A percentile compares a stretch with the other conserved stretches of the same genome.
These are phyloP conservation scores for Zelleria hepariella DNA, from an alignment of 2,888 invertebrate species.

Conservation along the genomic window DNA sequence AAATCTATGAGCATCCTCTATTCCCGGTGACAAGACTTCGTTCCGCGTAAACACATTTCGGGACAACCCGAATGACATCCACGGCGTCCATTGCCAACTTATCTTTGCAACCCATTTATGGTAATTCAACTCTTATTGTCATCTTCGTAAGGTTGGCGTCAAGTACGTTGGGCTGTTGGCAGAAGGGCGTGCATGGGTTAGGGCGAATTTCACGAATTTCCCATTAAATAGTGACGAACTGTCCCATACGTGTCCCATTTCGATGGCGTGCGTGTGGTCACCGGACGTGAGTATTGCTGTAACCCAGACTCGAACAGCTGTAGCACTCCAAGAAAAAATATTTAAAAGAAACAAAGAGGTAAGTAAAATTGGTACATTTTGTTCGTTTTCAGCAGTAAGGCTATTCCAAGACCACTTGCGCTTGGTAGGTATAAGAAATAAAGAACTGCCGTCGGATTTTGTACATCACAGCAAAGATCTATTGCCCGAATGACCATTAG, in stretches of 20 bases:
- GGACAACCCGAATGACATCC: not conserved
- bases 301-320: not conserved
- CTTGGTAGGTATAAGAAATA: too few relatives aligned
- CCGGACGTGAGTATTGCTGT: constrained; percentile 29
- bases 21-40: not conserved
- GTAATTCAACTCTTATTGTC: not conserved
- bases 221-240: constrained; percentile 24
- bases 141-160: not conserved
- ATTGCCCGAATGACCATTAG: too few relatives aligned
- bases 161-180: not conserved
- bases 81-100: not conserved
- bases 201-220: constrained; percentile 48
- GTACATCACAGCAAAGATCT: too few relatives aligned
- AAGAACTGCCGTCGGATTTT: too few relatives aligned
- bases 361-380: not conserved
- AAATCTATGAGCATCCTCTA: not conserved
- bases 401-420: too few relatives aligned
- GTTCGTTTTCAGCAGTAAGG: not conserved
- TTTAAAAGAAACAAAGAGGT: too few relatives aligned
- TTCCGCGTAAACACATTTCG: constrained; percentile 5
- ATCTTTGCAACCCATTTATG: too few relatives aligned
- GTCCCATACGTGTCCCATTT: constrained; percentile 30
- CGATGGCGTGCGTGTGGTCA: constrained; percentile 47
- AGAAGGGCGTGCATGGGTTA: constrained; percentile 28
- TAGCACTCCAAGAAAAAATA: not conserved